phyloP scores from a whole-genome alignment of 2,888 invertebrate genomes.

The Clistopyga incitator region DNA sequence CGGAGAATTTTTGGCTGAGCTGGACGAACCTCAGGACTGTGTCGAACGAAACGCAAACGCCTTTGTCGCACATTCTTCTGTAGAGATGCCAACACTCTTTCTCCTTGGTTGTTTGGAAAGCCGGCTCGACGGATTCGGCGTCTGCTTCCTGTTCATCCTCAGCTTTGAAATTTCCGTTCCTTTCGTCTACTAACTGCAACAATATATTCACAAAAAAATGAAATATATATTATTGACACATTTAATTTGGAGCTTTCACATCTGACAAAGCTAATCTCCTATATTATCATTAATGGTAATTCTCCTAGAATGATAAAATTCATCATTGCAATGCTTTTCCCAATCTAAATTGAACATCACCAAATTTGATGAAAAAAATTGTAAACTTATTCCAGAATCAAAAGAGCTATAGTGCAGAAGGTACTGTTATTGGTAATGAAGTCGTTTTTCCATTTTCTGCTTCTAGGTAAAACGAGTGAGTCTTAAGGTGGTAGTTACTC shows the following conservation, averaged over 20 bases:
- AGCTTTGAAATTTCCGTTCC: slow-evolving; percentile 58
- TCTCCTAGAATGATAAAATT: neutral
- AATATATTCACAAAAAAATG: neutral
- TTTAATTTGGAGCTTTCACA: too few relatives aligned
- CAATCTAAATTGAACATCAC: neutral
- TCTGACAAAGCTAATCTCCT: too few relatives aligned
- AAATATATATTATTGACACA: neutral
- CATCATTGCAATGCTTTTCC: neutral
- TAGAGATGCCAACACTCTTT: slow-evolving; percentile 90
- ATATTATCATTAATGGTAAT: neutral
- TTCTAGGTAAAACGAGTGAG: neutral
- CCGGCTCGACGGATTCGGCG: slow-evolving; percentile 82
- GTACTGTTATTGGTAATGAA: too few relatives aligned
- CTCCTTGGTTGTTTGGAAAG: slow-evolving; percentile 86
- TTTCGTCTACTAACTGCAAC: slow-evolving; percentile 54
- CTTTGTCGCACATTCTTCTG: slow-evolving; percentile 89
- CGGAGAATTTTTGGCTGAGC: too few relatives aligned
- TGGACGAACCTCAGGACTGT: slow-evolving; percentile 86
- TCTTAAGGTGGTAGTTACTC: neutral
- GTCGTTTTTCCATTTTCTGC: neutral
- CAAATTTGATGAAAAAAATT: neutral
- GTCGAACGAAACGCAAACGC: slow-evolving; percentile 89
- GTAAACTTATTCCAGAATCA: too few relatives aligned
- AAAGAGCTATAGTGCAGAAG: too few relatives aligned
- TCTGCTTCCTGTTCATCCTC: slow-evolving; percentile 67